phyloP scores from a whole-genome alignment of 2,888 invertebrate species.

The Tholera decimalis region DNA sequence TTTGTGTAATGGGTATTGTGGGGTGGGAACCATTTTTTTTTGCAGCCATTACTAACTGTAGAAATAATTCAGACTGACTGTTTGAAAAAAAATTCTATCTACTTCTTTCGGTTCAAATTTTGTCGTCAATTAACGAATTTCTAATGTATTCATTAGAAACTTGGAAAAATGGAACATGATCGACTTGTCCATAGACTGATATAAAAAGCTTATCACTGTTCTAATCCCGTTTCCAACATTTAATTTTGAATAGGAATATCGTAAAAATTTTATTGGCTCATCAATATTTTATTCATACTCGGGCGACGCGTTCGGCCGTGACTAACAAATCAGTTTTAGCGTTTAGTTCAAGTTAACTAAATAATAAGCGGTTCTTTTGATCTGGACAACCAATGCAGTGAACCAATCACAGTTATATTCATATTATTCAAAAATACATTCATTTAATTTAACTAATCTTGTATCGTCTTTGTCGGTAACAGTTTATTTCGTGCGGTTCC shows the following conservation, averaged over 20 bases:
- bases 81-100: not conserved
- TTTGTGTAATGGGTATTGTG: constrained; percentile 6
- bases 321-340: constrained; percentile 71
- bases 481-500: constrained; percentile 46
- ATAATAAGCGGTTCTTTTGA: constrained; percentile 68
- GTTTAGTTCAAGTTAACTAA: constrained; percentile 68
- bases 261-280: constrained; percentile 67
- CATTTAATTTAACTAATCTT: constrained; percentile 65
- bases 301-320: constrained; percentile 59
- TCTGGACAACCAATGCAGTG: constrained; percentile 59
- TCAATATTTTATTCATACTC: constrained; percentile 67
- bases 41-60: not conserved
- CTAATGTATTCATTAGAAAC: constrained; percentile 34
- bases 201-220: constrained; percentile 56
- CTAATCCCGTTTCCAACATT: constrained; percentile 58
- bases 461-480: constrained; percentile 61
- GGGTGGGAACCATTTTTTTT: not conserved
- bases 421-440: constrained; percentile 56
- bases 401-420: constrained; percentile 58
- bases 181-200: constrained; percentile 32
- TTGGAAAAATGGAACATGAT: constrained; percentile 28
- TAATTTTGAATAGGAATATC: constrained; percentile 58
- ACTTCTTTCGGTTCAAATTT: not conserved
- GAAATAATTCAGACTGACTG: not conserved
- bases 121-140: not conserved